Percentiles rank a stretch among this genome's conserved stretches.
These are phyloP conservation scores for Dermochelys coriacea DNA, from an alignment of 2,797 vertebrate genomes.

Conservation along the genomic window DNA sequence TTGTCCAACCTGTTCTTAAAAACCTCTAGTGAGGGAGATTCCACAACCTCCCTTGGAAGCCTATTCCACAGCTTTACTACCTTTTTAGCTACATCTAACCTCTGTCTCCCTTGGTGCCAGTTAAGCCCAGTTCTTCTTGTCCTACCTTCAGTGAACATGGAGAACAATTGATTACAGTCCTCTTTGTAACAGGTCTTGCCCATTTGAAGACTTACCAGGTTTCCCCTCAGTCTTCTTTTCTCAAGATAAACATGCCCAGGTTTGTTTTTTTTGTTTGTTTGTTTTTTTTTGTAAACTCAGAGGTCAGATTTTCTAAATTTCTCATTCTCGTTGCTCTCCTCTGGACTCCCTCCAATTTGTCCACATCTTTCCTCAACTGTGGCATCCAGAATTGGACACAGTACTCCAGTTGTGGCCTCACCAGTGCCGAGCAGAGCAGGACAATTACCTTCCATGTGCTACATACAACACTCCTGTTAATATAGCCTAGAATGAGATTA, in stretches of 20 bases:
- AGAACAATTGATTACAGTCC: not conserved
- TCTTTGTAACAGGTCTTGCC: not conserved
- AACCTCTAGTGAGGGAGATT: not conserved
- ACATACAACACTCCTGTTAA: not conserved
- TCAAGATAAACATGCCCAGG: not conserved
- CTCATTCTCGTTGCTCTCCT: not conserved
- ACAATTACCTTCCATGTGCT: not conserved
- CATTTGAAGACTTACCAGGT: not conserved
- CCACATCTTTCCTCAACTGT: not conserved
- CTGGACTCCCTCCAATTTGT: not conserved
- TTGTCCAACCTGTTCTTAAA: not conserved
- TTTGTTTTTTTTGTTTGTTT: no score
- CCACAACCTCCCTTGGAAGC: not conserved
- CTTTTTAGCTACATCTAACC: not conserved
- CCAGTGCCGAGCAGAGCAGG: not conserved
- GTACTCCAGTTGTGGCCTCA: not conserved
- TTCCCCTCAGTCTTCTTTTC: not conserved
- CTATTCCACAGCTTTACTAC: not conserved
- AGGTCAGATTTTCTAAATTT: not conserved
- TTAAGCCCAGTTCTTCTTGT: not conserved
- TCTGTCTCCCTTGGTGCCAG: not conserved
- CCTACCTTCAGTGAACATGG: not conserved
- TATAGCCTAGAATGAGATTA: not conserved
- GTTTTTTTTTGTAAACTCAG: not conserved
- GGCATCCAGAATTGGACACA: not conserved